Base-by-base conservation (phyloP, 1,140 invertebrate species). In the Bombus impatiens region DNA sequence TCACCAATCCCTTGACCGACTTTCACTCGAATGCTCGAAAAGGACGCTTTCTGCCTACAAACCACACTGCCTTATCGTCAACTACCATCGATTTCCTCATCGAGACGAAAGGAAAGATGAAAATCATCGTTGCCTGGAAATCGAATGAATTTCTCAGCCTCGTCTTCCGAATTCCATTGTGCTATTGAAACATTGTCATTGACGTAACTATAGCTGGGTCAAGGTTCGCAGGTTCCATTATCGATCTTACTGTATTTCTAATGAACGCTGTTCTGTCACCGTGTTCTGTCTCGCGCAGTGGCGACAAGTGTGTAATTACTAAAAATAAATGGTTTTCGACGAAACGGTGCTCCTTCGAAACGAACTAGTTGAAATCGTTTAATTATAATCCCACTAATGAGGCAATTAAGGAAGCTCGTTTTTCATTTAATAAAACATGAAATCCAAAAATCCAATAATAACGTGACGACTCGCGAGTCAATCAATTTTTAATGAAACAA, bases 241-340 rank as follows among this genome's bases (percentile, higher is more conserved):
- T 81, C 79, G 67, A 57, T 9, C 44, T 81, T 81, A 81, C 71
- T 81, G 79, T 81, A 72, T 72, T 62, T 82, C 68, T 82, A 82
- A 82, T 82, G 68, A 82, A 72, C 47, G 15, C 25, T n/a, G 18
- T 3, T 4, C n/a, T n/a, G 32, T 67, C 12, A 3, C 78, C 3
- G 25, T n/a, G 6, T 47, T 47, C 44, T 18, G 44, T 10, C 15
- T 18, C 42, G 8, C 1, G 2, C 15, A 9, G 4, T 22, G 40
- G 2, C 28, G 42, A 40, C 71, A 13, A 42, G n/a, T 2, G 18
- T 22, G 71, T 4, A 47, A 62, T 42, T 32, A 37, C 37, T 15
- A 77, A 28, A 25, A 42, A 42, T 25, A 71, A 42, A 71, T n/a
- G 35, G 35, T 25, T 22, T 40, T 71, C 40, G 40, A 28, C 70